Base-by-base conservation (phyloP, 1,140 invertebrate genomes). In the Ectropis grisescens region DNA sequence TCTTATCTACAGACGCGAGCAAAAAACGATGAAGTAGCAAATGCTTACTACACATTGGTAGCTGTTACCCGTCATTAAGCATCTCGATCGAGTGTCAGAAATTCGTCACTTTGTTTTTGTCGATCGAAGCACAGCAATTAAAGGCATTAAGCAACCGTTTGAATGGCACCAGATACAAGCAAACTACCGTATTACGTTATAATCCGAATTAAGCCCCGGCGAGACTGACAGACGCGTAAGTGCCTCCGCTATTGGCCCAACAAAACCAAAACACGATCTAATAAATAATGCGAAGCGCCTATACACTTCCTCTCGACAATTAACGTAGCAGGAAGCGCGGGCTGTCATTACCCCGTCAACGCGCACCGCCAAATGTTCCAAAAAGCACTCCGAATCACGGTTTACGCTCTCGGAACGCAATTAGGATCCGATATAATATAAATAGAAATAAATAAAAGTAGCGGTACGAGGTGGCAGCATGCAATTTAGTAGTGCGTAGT, bases 171-270 rank as follows among this genome's bases (percentile, higher is more conserved):
- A 58, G 58, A 65, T 55, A 56, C 57, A 58, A 43, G 51, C 60
- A 57, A 57, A 72, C 74, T 75, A 79, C 74, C 58, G 74, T 79
- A 61, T 75, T 79, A 79, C 74, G 74, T 72, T 75, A 58, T 72
- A 75, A 78, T 74, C 68, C 65, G 59, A 52, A 42, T 41, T 75
- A 71, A 75, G 66, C 60, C 49, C 27, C 49, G 40, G 33, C 11
- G 38, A 35, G 60, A 71, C 58, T 74, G 71, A 71, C 69, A 76
- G 64, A 33, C 51, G 43, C 43, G 52, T 72, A 74, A 71, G 67
- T 66, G 58, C 41, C 40, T 47, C 59, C 57, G 58, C 57, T 52
- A 56, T 41, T 62, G 59, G 58, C 50, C 51, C 34, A 56, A 51
- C 41, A 47, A 50, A 42, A 57, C 41, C 57, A 52, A 69, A 62